Conservation (phyloP, 2,797 vertebrate genomes). For the Syndactyla subalaris region DNA sequence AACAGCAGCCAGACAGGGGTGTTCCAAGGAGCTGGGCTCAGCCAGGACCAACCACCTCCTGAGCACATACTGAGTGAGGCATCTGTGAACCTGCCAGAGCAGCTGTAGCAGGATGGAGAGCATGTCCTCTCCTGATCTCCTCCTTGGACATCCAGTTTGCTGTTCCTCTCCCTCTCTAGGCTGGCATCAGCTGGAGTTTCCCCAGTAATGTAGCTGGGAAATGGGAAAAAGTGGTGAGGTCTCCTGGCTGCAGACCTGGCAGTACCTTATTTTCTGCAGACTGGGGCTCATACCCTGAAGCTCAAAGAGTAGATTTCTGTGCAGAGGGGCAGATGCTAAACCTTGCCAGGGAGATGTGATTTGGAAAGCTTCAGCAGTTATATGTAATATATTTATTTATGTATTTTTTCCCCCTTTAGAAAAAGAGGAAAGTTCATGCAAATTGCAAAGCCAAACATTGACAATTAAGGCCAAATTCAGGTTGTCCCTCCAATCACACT, state of each 20-base stretch:
- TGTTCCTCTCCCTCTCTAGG: neutral
- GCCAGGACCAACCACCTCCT: neutral
- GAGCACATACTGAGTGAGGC: fast-evolving
- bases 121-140: fast-evolving
- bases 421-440: slow-evolving; percentile 25
- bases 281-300: neutral
- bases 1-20: too few species aligned
- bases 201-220: neutral
- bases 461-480: neutral
- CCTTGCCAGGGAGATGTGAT: neutral
- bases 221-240: neutral
- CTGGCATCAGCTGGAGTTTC: neutral
- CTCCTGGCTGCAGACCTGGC: neutral
- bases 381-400: neutral
- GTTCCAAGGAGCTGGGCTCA: neutral
- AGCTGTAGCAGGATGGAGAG: neutral
- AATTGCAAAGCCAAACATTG: slow-evolving; percentile 18
- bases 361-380: neutral
- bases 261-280: neutral
- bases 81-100: neutral
- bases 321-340: neutral
- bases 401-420: neutral
- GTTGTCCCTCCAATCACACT: slow-evolving; percentile 45
- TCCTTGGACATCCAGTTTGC: neutral
- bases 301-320: neutral